Evolutionary conservation across 1,140 invertebrate species (phyloP), one percentile per base, ranked within the genome.

Genomic region (Camponotus vicinus): DNA sequence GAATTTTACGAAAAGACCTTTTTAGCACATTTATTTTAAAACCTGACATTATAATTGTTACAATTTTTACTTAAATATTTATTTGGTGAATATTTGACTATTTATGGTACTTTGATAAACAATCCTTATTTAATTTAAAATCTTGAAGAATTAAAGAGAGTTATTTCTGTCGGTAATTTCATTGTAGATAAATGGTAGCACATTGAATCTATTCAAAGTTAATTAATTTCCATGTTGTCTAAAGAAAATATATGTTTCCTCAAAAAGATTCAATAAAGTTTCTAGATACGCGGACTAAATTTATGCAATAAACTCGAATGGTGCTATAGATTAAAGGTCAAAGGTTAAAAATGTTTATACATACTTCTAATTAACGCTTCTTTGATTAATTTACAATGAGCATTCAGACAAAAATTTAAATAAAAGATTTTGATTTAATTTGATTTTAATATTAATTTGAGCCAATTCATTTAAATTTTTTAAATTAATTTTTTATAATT

Each of bases 61-160:
- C 13, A 75, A 75, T 37, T 83, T 83, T 83, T 61, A 75, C 75
- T 75, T 49, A 49, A 21, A 59, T 55, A 70, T 70, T 69, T 69
- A 8, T 70, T 34, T n/a, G 66, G 15, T 6, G 11, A 5, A 42
- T 42, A 37, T 82, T 21, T 71, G 15, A 4, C 7, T 21, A 59
- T 70, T 55, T 49, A 45, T 42, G 52, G 27, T 52, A 27, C 27
- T 73, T 73, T 49, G 34, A 21, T 32, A 34, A 82, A 49, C 79
- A 61, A 55, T 70, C 18, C 15, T 57, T 57, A 52, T 57, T 80
- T 57, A 70, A 42, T 57, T 37, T 21, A 34, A 3, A 42, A 70
- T 80, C 18, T 27, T 11, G 27, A n/a, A 21, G 15, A 49, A 66
- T n/a, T 37, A 34, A 32, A 45, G 15, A 67, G 40, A 64, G 45